A percentile compares a stretch with the other conserved stretches of the same genome.
phyloP scores from a whole-genome alignment of 2,113 vertebrate genomes.

The Nycticorax nycticorax region DNA sequence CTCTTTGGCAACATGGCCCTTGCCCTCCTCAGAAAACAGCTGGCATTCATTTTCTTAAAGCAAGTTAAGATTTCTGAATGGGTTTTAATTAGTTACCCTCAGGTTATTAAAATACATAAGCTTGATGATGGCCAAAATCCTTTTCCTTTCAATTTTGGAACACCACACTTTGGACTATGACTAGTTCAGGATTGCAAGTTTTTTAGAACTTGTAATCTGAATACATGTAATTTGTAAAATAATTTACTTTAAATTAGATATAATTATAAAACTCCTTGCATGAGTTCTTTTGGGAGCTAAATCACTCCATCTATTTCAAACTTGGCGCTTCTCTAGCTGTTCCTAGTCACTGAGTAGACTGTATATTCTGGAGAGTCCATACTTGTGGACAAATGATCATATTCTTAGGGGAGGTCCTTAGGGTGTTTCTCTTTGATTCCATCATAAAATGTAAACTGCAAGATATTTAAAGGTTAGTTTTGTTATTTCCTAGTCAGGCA shows the following conservation, averaged over 20 bases:
- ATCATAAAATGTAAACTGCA: background rate
- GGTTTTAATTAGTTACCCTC: background rate
- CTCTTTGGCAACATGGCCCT: background rate
- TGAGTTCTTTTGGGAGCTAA: background rate
- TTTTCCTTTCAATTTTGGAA: background rate
- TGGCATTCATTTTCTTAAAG: background rate
- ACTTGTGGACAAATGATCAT: background rate
- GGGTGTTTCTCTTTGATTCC: background rate
- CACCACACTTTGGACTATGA: background rate
- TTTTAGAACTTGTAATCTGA: background rate
- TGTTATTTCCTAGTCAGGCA: background rate
- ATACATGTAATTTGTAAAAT: background rate
- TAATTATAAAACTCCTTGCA: background rate
- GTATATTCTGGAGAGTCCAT: background rate
- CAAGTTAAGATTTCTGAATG: background rate
- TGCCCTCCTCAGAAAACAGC: background rate
- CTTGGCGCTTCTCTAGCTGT: background rate
- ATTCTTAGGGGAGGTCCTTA: background rate
- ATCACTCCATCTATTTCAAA: background rate
- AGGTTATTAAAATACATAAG: background rate
- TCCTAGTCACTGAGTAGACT: background rate
- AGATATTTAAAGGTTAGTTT: background rate
- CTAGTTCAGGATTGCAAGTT: background rate
- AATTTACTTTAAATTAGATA: background rate
- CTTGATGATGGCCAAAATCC: background rate